A percentile compares a stretch with the other conserved stretches of the same genome.
phyloP scores from a whole-genome alignment of 1,140 invertebrate genomes.

The Magallana angulata region DNA sequence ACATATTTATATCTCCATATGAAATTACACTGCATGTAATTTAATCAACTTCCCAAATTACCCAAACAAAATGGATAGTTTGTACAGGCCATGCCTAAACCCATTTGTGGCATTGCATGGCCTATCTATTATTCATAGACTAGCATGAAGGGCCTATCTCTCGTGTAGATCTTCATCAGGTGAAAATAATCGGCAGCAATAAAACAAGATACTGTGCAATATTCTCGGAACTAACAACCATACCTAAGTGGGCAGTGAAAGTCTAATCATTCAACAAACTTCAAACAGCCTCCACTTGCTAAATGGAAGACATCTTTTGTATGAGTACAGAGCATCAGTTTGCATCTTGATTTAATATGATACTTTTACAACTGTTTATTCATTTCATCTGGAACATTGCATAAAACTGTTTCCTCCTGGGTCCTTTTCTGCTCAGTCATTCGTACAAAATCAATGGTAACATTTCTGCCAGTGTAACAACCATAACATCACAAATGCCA shows the following conservation, averaged over 20 bases:
- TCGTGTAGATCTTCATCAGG: conserved; percentile 20
- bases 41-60: conserved; percentile 28
- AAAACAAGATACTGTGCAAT: background rate
- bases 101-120: conserved; percentile 25
- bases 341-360: conserved; percentile 9
- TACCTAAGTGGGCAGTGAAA: background rate
- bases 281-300: too few species aligned
- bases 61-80: conserved; percentile 34
- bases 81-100: conserved; percentile 11
- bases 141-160: conserved; percentile 6
- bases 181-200: conserved; percentile 16
- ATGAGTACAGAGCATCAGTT: too few species aligned
- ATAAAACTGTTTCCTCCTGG: background rate
- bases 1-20: conserved; percentile 27
- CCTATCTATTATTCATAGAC: conserved; percentile 36
- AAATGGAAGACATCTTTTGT: too few species aligned
- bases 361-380: background rate
- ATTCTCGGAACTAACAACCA: background rate
- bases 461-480: background rate
- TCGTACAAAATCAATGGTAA: conserved; percentile 17
- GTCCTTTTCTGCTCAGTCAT: conserved; percentile 17
- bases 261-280: background rate
- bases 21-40: conserved; percentile 12
- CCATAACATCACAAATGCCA: conserved; percentile 6
- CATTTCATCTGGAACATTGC: conserved; percentile 19